Base-by-base conservation (phyloP, 2,113 vertebrate genomes). In the Oryzias woworae region DNA sequence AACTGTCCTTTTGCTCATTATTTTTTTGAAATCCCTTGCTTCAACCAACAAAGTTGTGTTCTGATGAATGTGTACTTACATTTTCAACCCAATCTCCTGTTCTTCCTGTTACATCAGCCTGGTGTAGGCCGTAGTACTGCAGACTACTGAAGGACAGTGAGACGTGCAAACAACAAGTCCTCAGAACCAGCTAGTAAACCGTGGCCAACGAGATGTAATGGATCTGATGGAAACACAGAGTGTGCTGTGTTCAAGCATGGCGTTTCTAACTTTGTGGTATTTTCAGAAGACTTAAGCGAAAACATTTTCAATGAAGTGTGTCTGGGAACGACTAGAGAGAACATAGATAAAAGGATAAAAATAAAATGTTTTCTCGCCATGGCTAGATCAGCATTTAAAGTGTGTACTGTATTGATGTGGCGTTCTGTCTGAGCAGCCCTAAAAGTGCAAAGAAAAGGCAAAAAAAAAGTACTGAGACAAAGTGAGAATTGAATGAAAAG, bases 41-140 rank as follows among this genome's bases (percentile, higher is more conserved):
- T 46, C 81, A 70, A 86, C 77, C 66, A 80, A 76, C 46, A 57
- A 20, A 20, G 20, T 58, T 18, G 36, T 61, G 22, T 61, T 61
- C 15, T 12, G 45, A n/a, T 41, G 36, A 28, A 24, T 41, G 49
- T 62, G 6, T 46, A 1, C 59, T 59, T 26, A 50, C 51, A 46
- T 71, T 62, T 72, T 66, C 45, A 22, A 50, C 22, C 56, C 24
- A 48, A 24, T 74, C 69, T 83, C 67, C 57, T 50, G 47, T 83
- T 82, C 79, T 81, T 81, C 36, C 43, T 64, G 63, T 68, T 43
- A 60, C 26, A 53, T 53, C 53, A 47, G 18, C 59, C 63, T 5
- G 16, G 10, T 3, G 15, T 41, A 68, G 36, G 22, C 18, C 58
- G 52, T 77, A 62, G 68, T 55, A 47, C 64, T 70, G 49, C 44